These are phyloP conservation scores for Mesaphorura yosii DNA, from an alignment of 1,140 invertebrate species.

Conservation along the genomic window DNA sequence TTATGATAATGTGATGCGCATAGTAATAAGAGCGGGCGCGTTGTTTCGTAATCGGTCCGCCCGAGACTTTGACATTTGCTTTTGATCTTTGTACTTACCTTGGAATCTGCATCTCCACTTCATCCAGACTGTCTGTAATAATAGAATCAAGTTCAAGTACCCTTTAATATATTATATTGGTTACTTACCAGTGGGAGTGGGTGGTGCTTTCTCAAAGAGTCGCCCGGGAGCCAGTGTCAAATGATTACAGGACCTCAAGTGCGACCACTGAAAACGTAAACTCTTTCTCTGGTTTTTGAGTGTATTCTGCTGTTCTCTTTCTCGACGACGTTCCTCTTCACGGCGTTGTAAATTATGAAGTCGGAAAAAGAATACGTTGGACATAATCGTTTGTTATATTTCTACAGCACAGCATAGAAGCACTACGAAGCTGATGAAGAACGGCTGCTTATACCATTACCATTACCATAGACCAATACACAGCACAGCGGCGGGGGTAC, in stretches of 20 bases:
- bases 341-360: slow-evolving; percentile 74
- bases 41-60: too few species aligned
- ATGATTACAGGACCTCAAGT: slow-evolving; percentile 31
- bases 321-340: slow-evolving; percentile 46
- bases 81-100: slow-evolving; percentile 52
- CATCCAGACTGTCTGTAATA: slow-evolving; percentile 71
- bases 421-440: too few species aligned
- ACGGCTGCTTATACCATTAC: background rate
- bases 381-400: too few species aligned
- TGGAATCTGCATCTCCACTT: slow-evolving; percentile 80
- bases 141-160: slow-evolving; percentile 32
- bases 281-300: slow-evolving; percentile 40
- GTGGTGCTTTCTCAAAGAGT: slow-evolving; percentile 66
- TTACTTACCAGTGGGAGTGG: slow-evolving; percentile 73
- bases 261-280: slow-evolving; percentile 29
- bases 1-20: too few species aligned
- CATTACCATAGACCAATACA: slow-evolving; percentile 3
- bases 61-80: too few species aligned
- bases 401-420: too few species aligned
- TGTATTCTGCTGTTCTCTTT: slow-evolving; percentile 38
- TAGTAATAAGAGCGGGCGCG: too few species aligned
- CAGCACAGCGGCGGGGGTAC: background rate
- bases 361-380: slow-evolving; percentile 82
- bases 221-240: slow-evolving; percentile 58
- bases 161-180: slow-evolving; percentile 32